Evolutionary conservation across 2,113 vertebrate species (phyloP).

Genomic region (Anolis sagrei): DNA sequence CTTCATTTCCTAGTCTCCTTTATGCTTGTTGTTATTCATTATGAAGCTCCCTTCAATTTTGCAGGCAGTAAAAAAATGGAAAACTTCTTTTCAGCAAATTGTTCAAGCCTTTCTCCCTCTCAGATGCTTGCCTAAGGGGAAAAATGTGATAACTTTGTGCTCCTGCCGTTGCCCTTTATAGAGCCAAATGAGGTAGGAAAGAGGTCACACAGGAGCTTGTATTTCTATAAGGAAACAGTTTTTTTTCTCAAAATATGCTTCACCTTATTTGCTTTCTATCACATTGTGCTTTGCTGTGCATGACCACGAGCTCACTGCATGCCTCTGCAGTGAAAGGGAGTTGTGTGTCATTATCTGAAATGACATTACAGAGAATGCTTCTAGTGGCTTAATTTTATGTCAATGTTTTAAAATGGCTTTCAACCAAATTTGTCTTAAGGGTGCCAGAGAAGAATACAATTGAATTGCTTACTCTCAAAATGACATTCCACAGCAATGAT

Average conservation of each 20-base stretch:
- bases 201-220: not conserved
- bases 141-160: not conserved
- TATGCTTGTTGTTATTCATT: conserved; percentile 40
- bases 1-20: conserved; percentile 57
- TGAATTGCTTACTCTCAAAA: not conserved
- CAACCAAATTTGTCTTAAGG: not conserved
- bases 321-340: not conserved
- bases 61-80: conserved; percentile 4
- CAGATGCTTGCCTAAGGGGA: not conserved
- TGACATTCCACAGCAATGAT: not conserved
- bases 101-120: not conserved
- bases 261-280: not conserved
- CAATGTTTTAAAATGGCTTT: not conserved
- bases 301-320: no score
- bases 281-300: not conserved
- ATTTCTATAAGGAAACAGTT: no score
- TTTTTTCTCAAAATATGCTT: not conserved
- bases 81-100: not conserved
- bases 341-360: not conserved
- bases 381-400: not conserved
- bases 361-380: not conserved
- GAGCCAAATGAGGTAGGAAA: not conserved
- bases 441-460: not conserved
- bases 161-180: not conserved
- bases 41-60: conserved; percentile 43